Percentiles rank a stretch among this genome's conserved stretches.
Evolutionary conservation across 2,888 invertebrate genomes (phyloP).

Genomic region (Ecliptopera silaceata): DNA sequence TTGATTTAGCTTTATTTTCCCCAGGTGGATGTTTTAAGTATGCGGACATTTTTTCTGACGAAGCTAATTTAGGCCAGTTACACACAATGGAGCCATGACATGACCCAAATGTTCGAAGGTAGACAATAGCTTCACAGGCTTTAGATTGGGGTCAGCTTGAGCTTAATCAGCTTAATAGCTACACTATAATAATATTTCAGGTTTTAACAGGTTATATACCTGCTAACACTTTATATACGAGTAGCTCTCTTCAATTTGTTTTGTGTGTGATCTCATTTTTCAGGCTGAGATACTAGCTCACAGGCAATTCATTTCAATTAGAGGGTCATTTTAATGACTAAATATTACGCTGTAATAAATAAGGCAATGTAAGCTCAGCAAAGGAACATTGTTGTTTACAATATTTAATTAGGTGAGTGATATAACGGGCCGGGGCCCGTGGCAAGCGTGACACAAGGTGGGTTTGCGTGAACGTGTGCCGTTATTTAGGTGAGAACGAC

Average conservation of each 20-base stretch:
- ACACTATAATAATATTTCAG: no score
- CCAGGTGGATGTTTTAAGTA: background rate
- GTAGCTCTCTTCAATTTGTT: no score
- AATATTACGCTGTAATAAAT: conserved; percentile 14
- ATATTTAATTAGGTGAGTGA: conserved; percentile 16
- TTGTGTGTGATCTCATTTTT: background rate
- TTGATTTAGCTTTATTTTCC: background rate
- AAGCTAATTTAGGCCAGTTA: conserved; percentile 1
- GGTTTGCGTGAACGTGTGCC: conserved; percentile 17
- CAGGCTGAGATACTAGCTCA: no score
- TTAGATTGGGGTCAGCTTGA: background rate
- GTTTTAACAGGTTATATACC: no score
- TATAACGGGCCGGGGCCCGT: background rate
- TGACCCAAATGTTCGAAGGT: conserved; percentile 7
- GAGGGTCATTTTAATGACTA: conserved; percentile 3
- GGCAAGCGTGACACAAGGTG: conserved; percentile 5
- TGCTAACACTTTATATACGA: no score
- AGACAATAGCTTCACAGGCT: background rate
- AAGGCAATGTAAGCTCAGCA: conserved; percentile 4
- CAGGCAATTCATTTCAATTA: conserved; percentile 2
- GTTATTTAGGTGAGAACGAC: conserved; percentile 2
- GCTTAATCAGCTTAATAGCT: no score
- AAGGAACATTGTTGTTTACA: conserved; percentile 11
- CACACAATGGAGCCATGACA: conserved; percentile 5
- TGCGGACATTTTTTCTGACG: no score